These are phyloP conservation scores for Zingel zingel DNA, from an alignment of 2,113 vertebrate genomes.

Conservation along the genomic window DNA sequence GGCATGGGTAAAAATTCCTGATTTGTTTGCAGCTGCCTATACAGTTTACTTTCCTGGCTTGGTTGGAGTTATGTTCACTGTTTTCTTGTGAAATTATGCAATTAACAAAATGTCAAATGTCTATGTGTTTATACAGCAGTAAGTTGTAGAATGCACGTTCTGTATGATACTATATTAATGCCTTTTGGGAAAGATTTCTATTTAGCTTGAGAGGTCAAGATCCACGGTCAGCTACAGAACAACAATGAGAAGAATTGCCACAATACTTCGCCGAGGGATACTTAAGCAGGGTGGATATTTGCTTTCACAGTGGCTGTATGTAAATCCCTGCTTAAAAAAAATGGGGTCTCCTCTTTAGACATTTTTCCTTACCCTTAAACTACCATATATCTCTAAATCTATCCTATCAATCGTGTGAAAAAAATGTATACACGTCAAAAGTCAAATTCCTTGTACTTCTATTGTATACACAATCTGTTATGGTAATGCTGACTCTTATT, in stretches of 20 bases:
- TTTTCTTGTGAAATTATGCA: constrained; percentile 9
- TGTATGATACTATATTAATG: not conserved
- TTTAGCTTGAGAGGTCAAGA: constrained; percentile 17
- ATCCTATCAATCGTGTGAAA: constrained; percentile 6
- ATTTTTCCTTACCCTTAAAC: not conserved
- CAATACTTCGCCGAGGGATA: not conserved
- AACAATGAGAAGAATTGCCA: not conserved
- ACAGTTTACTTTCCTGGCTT: constrained; percentile 6
- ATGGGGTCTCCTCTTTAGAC: not conserved
- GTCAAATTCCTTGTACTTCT: not conserved
- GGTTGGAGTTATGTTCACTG: not conserved
- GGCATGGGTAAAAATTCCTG: not conserved
- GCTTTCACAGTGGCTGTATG: not conserved
- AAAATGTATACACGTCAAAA: constrained; percentile 6
- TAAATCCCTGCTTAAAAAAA: constrained; percentile 21
- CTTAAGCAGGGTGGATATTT: not conserved
- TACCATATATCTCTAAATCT: not conserved
- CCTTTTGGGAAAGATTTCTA: constrained; percentile 5
- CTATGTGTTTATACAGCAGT: constrained; percentile 1
- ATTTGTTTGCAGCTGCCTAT: constrained; percentile 8
- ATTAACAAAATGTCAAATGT: constrained; percentile 2
- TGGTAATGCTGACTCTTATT: not conserved
- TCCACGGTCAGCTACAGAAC: not conserved
- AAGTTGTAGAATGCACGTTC: not conserved
- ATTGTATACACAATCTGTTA: not conserved